Evolutionary conservation across 2,888 invertebrate genomes (phyloP), one percentile per base, ranked within the genome.

Genomic region (Oxycera nigricornis): DNA sequence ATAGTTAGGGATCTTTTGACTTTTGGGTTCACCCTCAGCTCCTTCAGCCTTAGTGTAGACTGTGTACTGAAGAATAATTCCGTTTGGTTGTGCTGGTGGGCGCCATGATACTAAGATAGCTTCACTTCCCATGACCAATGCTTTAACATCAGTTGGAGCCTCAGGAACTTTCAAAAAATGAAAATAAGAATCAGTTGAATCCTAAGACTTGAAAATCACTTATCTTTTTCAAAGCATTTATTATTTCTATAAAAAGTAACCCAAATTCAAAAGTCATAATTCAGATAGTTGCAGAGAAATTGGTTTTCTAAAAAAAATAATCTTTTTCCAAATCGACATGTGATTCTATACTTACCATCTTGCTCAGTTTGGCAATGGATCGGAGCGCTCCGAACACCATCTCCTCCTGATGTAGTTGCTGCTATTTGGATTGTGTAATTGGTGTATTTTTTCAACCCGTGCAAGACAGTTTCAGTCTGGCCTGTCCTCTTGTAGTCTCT

Each of bases 341-440:
- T n/a, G n/a, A n/a, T 1, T 46, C 20, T 72, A 52, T 74, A 78
- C 83, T 85, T 86, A 96, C 96, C 94, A 85, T 97, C 97, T 87
- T 97, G 96, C 88, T 96, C 95, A 67, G 97, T 97, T 87, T 94
- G 94, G 84, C 97, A 96, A 85, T 95, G 95, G 79, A 97, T 94
- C 75, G 86, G 80, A n/a, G 81, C 80, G 79, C 86, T 86, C 79
- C 95, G 91, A 59, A 96, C 96, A 77, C 97, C 97, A 84, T 97
- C 97, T 11, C 98, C 98, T 78, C 96, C 97, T 74, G 96, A 93
- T 6, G 97, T 97, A 81, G 93, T 97, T 24, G 97, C 96, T 80
- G 97, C 87, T 35, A 98, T 96, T 88, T 97, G 96, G 91, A 98
- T 95, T 74, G 96, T 97, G 86, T 97, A 98, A 87, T 98, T 97